phyloP scores from a whole-genome alignment of 2,797 vertebrate species.

The Pangasius mekongensis region DNA sequence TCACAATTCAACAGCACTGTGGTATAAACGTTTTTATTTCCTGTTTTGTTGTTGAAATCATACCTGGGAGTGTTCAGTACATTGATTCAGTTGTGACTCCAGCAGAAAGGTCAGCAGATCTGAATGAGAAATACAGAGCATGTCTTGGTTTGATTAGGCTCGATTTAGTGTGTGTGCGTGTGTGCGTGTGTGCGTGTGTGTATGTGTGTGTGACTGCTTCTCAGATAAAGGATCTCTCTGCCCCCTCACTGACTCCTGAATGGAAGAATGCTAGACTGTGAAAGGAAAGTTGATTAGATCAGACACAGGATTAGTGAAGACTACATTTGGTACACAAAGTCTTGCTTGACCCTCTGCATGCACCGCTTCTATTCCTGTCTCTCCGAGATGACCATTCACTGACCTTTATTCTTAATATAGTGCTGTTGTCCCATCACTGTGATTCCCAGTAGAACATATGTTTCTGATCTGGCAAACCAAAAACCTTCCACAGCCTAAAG shows the following conservation, averaged over 20 bases:
- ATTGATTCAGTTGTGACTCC: neutral
- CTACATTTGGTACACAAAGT: conserved; percentile 23
- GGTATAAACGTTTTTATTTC: neutral
- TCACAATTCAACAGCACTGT: neutral
- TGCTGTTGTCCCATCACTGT: neutral
- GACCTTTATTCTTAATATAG: conserved; percentile 18
- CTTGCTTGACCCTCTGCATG: conserved; percentile 26
- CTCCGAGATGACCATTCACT: conserved; percentile 4
- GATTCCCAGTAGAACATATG: conserved; percentile 10
- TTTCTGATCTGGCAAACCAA: neutral
- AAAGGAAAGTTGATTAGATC: conserved; percentile 22
- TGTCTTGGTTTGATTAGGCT: conserved; percentile 37
- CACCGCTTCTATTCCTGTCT: conserved; percentile 28
- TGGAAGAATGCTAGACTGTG: conserved; percentile 26
- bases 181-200: conserved; percentile 26
- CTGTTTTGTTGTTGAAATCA: neutral
- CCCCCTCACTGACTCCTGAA: conserved; percentile 33
- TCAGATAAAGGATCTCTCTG: conserved; percentile 25
- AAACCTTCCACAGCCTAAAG: neutral
- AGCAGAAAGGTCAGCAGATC: conserved; percentile 12
- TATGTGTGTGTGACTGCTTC: neutral
- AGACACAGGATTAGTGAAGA: conserved; percentile 34
- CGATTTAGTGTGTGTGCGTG: conserved; percentile 32
- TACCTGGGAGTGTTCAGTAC: conserved; percentile 2
- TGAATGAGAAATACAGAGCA: conserved; percentile 20